phyloP scores from a whole-genome alignment of 1,140 invertebrate species.

The Anoplolepis gracilipes region DNA sequence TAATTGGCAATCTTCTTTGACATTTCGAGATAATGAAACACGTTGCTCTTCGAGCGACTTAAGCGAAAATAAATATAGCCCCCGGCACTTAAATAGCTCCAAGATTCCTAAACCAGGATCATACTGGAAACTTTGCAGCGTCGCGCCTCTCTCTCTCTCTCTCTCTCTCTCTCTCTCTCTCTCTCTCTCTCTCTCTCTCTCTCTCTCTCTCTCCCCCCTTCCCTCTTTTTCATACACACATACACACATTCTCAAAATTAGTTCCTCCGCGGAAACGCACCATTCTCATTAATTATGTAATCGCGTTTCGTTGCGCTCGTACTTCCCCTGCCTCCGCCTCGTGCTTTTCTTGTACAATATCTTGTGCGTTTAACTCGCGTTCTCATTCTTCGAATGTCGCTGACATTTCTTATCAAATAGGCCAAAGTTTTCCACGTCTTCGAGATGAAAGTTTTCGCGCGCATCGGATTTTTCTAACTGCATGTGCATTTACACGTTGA shows the following conservation, averaged over 20 bases:
- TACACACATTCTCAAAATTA: conserved; percentile 34
- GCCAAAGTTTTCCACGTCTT: conserved; percentile 48
- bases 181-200: too few species aligned
- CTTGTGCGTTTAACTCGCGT: conserved; percentile 30
- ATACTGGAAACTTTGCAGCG: conserved; percentile 48
- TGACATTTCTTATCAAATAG: conserved; percentile 51
- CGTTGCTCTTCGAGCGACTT: conserved; percentile 36
- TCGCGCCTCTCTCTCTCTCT: conserved; percentile 36
- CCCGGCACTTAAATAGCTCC: conserved; percentile 46
- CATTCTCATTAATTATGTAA: conserved; percentile 66
- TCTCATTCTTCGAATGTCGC: conserved; percentile 38
- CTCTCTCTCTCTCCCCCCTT: too few species aligned
- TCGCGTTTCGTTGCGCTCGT: conserved; percentile 59
- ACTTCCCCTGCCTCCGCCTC: neutral
- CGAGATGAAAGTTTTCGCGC: conserved; percentile 24
- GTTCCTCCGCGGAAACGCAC: conserved; percentile 51
- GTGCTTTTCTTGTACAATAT: conserved; percentile 2
- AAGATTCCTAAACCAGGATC: conserved; percentile 53
- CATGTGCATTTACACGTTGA: conserved; percentile 50
- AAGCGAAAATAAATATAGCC: conserved; percentile 49
- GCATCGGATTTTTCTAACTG: conserved; percentile 21
- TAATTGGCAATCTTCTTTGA: conserved; percentile 43
- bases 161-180: too few species aligned
- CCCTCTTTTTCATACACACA: too few species aligned
- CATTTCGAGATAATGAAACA: conserved; percentile 41